Evolutionary conservation across 2,888 invertebrate genomes (phyloP).

Genomic region (Meloe dianella): DNA sequence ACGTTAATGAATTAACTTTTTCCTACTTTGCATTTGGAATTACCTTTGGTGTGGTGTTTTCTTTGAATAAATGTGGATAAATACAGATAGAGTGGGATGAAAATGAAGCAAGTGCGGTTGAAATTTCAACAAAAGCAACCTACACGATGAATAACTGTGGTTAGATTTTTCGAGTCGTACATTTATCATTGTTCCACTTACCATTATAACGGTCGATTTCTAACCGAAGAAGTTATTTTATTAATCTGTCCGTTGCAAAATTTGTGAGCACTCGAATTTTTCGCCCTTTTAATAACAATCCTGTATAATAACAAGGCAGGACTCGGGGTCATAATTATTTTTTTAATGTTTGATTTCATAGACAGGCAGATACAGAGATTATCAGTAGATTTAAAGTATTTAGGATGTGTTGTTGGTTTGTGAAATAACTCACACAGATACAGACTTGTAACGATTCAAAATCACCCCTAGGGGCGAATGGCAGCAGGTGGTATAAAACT

Average conservation of each 20-base stretch:
- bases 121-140: background rate
- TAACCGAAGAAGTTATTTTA: background rate
- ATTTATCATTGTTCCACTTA: background rate
- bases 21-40: background rate
- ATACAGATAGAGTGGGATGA: background rate
- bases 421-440: constrained; percentile 25
- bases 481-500: constrained; percentile 16
- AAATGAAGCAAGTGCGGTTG: background rate
- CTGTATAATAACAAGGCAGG: background rate
- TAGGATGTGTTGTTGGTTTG: constrained; percentile 18
- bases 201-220: background rate
- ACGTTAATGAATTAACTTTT: background rate
- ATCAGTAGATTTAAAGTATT: background rate
- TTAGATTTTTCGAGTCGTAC: background rate
- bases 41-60: background rate
- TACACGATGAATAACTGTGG: background rate
- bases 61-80: background rate
- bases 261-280: background rate
- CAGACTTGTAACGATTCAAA: constrained; percentile 7
- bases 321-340: constrained; percentile 14
- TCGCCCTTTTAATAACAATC: background rate
- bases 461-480: constrained; percentile 9
- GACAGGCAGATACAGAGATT: constrained; percentile 9
- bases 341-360: background rate
- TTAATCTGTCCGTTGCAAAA: background rate